Percentiles rank a stretch among this genome's conserved stretches.
phyloP scores from a whole-genome alignment of 2,888 invertebrate species.

The Aromia moschata region DNA sequence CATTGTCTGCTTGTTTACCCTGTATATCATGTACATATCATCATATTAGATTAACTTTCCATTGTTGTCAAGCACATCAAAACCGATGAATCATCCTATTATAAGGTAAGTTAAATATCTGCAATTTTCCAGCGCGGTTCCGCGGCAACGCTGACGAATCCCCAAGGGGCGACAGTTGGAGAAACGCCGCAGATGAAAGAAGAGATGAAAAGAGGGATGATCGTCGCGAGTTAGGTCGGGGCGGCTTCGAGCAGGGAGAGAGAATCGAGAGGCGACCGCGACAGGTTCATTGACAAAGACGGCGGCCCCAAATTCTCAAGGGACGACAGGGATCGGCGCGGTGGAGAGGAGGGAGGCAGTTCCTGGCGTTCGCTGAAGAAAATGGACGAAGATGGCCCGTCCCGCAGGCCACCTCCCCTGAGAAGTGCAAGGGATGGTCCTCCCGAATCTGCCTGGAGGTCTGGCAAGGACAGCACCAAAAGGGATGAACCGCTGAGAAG shows the following conservation, averaged over 20 bases:
- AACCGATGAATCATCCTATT: no score
- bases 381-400: slow-evolving; percentile 35
- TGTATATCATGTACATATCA: no score
- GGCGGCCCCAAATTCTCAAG: slow-evolving; percentile 4
- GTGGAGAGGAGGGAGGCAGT: slow-evolving; percentile 41
- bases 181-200: slow-evolving; percentile 21
- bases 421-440: slow-evolving; percentile 36
- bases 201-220: slow-evolving; percentile 7
- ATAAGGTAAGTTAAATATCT: no score
- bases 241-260: slow-evolving; percentile 28
- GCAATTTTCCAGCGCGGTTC: slow-evolving; percentile 26
- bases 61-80: no score
- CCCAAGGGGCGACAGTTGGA: slow-evolving; percentile 33
- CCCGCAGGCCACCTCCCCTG: slow-evolving; percentile 28
- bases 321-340: slow-evolving; percentile 24
- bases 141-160: slow-evolving; percentile 32
- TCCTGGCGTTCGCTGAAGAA: slow-evolving; percentile 39
- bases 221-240: slow-evolving; percentile 5
- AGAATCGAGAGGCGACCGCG: slow-evolving; percentile 8
- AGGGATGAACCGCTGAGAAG: slow-evolving; percentile 46
- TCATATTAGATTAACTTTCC: no score
- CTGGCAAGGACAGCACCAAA: slow-evolving; percentile 33
- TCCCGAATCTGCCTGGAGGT: slow-evolving; percentile 33
- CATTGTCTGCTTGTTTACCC: no score
- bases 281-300: slow-evolving; percentile 22